Conservation (phyloP, 2,113 vertebrate species). For the Syrrhaptes paradoxus region DNA sequence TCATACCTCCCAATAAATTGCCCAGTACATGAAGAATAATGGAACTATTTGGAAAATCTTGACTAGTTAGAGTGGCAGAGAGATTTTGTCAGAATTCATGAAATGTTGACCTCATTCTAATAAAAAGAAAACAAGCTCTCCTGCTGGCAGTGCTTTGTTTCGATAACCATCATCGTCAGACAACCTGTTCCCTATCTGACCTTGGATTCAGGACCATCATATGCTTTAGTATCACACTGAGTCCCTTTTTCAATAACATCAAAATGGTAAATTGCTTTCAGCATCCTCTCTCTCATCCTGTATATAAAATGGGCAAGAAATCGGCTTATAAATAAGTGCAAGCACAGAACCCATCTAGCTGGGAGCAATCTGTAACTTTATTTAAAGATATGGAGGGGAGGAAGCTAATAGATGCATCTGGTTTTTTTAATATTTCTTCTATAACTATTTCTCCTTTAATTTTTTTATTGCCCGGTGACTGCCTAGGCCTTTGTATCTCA, state of each 20-base stretch:
- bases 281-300: neutral
- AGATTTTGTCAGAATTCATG: neutral
- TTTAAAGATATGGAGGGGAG: neutral
- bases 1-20: neutral
- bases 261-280: slow-evolving; percentile 33
- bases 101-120: neutral
- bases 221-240: neutral
- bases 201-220: slow-evolving; percentile 13
- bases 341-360: neutral
- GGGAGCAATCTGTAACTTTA: neutral
- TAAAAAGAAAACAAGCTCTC: neutral
- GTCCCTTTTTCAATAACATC: slow-evolving; percentile 13
- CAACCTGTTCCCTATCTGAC: neutral
- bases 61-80: neutral
- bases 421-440: neutral
- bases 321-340: neutral
- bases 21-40: neutral
- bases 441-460: neutral
- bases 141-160: neutral
- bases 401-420: neutral
- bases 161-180: neutral
- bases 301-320: neutral
- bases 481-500: neutral
- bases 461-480: neutral
- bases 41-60: neutral